phyloP scores from a whole-genome alignment of 2,797 vertebrate species.

The Myotis myotis region DNA sequence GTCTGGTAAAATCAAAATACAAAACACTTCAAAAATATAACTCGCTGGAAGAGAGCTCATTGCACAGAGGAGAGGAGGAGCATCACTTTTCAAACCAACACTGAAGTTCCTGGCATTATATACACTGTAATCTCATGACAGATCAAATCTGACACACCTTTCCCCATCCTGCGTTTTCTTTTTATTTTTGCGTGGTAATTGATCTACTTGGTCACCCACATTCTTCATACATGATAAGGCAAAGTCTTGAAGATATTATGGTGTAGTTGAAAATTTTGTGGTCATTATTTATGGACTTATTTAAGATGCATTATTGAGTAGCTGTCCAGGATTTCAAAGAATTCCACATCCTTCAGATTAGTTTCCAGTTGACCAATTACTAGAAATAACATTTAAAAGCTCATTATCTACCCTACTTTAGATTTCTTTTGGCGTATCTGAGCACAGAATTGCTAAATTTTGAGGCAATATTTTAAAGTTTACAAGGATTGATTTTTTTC shows the following conservation, averaged over 20 bases:
- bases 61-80: background rate
- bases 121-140: background rate
- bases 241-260: background rate
- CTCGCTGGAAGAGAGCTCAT: background rate
- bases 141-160: background rate
- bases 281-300: conserved; percentile 13
- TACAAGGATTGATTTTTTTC: conserved; percentile 34
- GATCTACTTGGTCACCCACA: background rate
- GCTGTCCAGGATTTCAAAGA: background rate
- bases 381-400: conserved; percentile 27
- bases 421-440: background rate
- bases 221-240: background rate
- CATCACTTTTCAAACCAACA: background rate
- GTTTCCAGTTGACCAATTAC: background rate
- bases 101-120: background rate
- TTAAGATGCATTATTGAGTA: background rate
- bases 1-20: background rate
- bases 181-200: background rate
- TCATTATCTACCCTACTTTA: background rate
- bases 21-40: background rate
- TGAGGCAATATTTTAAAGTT: background rate
- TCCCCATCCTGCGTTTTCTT: background rate
- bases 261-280: background rate
- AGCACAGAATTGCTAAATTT: conserved; percentile 35
- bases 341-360: background rate